Conservation (phyloP, 2,113 vertebrate genomes). For the Prunella fulvescens region DNA sequence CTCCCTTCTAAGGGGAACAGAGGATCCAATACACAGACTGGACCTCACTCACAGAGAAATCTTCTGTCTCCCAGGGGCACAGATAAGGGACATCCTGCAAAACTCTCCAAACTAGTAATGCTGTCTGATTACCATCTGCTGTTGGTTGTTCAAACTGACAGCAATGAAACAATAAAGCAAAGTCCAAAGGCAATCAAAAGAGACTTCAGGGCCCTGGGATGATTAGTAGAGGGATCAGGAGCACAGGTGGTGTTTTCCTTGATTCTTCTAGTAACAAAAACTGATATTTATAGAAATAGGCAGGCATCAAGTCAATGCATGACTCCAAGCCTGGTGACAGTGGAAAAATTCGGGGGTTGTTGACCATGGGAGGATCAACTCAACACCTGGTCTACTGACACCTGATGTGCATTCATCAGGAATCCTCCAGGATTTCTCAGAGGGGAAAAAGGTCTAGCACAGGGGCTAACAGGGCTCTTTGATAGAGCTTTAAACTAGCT, state of each 20-base stretch:
- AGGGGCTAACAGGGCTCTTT: background rate
- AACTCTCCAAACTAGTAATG: background rate
- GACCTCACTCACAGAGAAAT: background rate
- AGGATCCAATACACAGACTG: background rate
- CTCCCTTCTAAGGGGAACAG: background rate
- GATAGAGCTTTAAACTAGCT: background rate
- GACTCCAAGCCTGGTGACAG: background rate
- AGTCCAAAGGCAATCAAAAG: too few species aligned
- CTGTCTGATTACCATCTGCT: too few species aligned
- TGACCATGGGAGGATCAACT: background rate
- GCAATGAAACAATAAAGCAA: too few species aligned
- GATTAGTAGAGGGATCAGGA: too few species aligned
- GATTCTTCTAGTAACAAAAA: too few species aligned
- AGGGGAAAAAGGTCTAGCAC: background rate
- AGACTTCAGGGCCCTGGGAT: too few species aligned
- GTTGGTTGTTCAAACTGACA: too few species aligned
- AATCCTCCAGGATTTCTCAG: background rate
- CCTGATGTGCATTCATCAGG: background rate
- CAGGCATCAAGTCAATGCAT: background rate
- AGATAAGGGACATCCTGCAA: background rate
- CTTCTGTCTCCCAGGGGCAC: background rate
- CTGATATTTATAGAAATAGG: too few species aligned
- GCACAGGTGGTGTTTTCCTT: too few species aligned
- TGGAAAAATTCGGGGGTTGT: background rate
- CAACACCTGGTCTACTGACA: background rate